Conservation (phyloP, 2,113 vertebrate genomes). For the Ictidomys tridecemlineatus region DNA sequence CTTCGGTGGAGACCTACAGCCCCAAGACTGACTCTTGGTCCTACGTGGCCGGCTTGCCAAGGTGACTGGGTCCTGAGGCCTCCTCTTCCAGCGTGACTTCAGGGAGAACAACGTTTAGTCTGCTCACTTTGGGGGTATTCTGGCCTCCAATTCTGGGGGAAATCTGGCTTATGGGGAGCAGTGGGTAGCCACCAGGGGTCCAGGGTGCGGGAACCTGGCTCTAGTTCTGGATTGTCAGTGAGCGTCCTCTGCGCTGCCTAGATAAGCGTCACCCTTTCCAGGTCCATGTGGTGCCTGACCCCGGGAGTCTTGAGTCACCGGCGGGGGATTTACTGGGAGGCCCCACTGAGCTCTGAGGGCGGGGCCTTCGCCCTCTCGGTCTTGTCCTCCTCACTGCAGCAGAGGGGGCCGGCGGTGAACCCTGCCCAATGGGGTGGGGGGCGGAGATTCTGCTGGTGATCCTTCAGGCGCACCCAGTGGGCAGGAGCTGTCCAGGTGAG, state of each 20-base stretch:
- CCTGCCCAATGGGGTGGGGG: not conserved
- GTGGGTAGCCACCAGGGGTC: accelerated
- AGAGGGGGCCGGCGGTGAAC: accelerated
- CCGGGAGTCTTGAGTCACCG: not conserved
- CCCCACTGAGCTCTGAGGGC: not conserved
- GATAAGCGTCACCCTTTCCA: accelerated
- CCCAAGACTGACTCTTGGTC: constrained; percentile 94
- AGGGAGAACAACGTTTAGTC: not conserved
- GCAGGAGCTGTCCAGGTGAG: accelerated
- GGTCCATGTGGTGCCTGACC: not conserved
- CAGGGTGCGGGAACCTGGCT: accelerated
- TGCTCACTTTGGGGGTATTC: not conserved
- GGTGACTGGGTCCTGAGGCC: constrained; percentile 83
- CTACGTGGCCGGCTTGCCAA: constrained; percentile 94
- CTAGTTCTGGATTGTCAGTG: accelerated
- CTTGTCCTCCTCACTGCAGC: not conserved
- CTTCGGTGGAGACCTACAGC: constrained; percentile 94
- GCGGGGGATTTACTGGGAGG: not conserved
- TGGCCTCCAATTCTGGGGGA: not conserved
- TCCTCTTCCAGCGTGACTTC: not conserved
- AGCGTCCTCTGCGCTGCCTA: accelerated
- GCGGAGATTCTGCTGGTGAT: accelerated
- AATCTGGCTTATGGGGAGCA: not conserved
- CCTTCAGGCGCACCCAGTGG: accelerated
- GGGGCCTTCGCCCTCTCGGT: too few relatives aligned